Evolutionary conservation across 23 tunicate species (phyloP), one percentile per base, ranked within the genome.

Genomic region (Trididemnum miniatum): DNA sequence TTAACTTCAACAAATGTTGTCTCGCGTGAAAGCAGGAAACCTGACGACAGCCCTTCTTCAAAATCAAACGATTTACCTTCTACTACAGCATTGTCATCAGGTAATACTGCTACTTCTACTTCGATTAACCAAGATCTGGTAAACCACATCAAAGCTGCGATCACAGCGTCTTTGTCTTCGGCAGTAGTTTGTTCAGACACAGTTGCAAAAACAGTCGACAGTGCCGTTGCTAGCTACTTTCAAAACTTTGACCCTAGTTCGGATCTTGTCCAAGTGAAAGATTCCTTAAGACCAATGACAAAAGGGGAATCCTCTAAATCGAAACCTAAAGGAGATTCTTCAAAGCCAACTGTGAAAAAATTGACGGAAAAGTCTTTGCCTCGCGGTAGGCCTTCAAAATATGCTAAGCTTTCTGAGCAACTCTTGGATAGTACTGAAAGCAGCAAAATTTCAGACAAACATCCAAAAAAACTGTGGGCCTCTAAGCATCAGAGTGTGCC

Each of bases 401-500:
- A 78, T 23, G 44, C 72, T 1, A 86, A 79, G 72, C 0, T 27
- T 23, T 9, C 37, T 57, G 35, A 73, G 26, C 9, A 38, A 44
- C 22, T 15, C 5, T 31, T 54, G 32, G 44, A 40, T 20, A 22
- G 20, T 25, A n/a, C 59, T 35, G 79, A 78, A 1, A 67, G 54
- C 24, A 26, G 20, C 34, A 69, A 79, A 26, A 15, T 22, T 0
- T 66, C 84, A 15, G 93, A 88, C 18, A 88, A 83, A 27, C 90
- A 86, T 79, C 95, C 95, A 24, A 89, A 89, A 59, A 89, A 89
- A 44, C 69, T 89, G 26, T 89, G 95, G 95, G 95, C 88, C 34
- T 89, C 80, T 23, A 79, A 79, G 64, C 95, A 89, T 73, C 80
- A 89, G 38, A 85, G 40, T 44, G 39, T 66, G 2, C 60, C 82